A percentile compares a stretch with the other conserved stretches of the same genome.
Conservation (phyloP, 2,113 vertebrate genomes). For the Neodontobutis hainanensis region DNA sequence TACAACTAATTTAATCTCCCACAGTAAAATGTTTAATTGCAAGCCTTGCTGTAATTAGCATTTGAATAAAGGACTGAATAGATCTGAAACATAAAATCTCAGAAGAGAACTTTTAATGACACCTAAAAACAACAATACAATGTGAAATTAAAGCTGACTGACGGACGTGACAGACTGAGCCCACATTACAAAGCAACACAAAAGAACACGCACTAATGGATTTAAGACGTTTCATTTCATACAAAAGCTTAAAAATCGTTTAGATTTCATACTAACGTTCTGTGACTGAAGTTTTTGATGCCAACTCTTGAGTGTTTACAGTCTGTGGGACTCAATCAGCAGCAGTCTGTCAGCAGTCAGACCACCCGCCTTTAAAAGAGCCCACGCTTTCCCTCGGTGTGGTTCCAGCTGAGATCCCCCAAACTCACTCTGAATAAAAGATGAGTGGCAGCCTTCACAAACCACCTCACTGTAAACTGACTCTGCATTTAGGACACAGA, state of each 20-base stretch:
- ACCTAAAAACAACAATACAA: background rate
- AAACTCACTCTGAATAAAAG: conserved; percentile 41
- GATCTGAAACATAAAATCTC: too few relatives aligned
- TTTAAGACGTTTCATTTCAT: conserved; percentile 7
- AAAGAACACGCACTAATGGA: conserved; percentile 9
- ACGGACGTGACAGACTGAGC: conserved; percentile 12
- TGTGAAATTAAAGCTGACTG: background rate
- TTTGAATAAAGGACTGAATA: background rate
- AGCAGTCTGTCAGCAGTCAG: conserved; percentile 22
- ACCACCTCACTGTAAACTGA: background rate
- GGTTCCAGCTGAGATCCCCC: conserved; percentile 35
- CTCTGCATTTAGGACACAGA: conserved; percentile 9
- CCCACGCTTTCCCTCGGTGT: conserved; percentile 29
- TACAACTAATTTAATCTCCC: too few relatives aligned
- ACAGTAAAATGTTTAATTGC: background rate
- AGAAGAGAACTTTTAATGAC: too few relatives aligned
- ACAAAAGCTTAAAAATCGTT: conserved; percentile 4
- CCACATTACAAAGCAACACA: conserved; percentile 3
- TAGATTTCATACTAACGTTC: background rate
- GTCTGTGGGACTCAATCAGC: conserved; percentile 11
- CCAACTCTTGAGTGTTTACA: conserved; percentile 15
- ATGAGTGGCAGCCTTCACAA: conserved; percentile 37
- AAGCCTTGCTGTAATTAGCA: background rate
- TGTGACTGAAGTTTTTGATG: background rate
- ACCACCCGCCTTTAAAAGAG: conserved; percentile 27